Percentiles rank a stretch among this genome's conserved stretches.
phyloP scores from a whole-genome alignment of 2,888 invertebrate genomes.

The Iphiclides podalirius region DNA sequence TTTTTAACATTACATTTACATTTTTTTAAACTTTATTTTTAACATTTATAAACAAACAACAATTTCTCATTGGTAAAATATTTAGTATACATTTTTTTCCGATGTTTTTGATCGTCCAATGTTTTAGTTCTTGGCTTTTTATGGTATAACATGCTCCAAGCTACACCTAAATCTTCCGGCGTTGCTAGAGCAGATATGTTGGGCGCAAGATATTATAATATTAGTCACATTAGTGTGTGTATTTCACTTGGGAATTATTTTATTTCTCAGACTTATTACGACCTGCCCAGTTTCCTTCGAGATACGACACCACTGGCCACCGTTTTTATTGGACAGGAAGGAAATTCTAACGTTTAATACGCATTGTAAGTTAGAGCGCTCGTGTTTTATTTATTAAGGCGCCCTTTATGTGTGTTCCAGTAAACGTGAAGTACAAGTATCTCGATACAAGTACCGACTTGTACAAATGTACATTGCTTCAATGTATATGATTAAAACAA shows the following conservation, averaged over 20 bases:
- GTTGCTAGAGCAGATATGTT: conserved; percentile 74
- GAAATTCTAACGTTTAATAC: conserved; percentile 73
- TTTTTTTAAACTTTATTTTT: too few relatives aligned
- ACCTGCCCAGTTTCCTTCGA: conserved; percentile 66
- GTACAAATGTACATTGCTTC: too few relatives aligned
- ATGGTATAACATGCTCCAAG: conserved; percentile 41
- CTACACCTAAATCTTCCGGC: conserved; percentile 72
- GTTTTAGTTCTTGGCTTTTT: conserved; percentile 36
- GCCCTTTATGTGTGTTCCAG: conserved; percentile 35
- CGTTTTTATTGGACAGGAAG: conserved; percentile 78
- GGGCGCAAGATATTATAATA: conserved; percentile 74
- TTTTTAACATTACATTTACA: too few relatives aligned
- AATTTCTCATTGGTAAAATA: too few relatives aligned
- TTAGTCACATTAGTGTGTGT: conserved; percentile 78
- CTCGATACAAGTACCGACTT: too few relatives aligned
- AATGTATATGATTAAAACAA: too few relatives aligned
- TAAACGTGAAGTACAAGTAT: too few relatives aligned
- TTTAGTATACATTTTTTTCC: too few relatives aligned
- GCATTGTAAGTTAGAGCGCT: conserved; percentile 61
- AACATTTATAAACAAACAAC: too few relatives aligned
- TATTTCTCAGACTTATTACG: conserved; percentile 76
- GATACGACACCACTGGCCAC: conserved; percentile 62
- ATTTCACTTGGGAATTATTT: conserved; percentile 75
- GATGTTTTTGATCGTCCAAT: too few relatives aligned
- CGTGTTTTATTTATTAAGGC: conserved; percentile 54